These are phyloP conservation scores for Akabosia matsudoensis DNA, from an alignment of 1,140 invertebrate genomes.

Conservation along the genomic window DNA sequence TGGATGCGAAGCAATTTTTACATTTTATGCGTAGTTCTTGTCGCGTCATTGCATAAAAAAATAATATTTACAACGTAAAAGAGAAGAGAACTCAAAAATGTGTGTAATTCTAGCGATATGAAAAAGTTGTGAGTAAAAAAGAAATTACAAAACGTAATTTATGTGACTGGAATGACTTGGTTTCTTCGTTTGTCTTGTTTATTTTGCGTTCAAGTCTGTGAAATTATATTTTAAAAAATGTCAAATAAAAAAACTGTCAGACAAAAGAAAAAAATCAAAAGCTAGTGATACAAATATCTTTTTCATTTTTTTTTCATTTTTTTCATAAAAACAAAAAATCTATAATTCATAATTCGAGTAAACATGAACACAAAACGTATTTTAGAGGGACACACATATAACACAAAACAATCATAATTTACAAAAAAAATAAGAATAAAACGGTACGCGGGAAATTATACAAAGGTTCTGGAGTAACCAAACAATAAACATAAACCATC, in stretches of 20 bases:
- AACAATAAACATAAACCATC: no score
- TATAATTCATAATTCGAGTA: no score
- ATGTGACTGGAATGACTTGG: conserved; percentile 17
- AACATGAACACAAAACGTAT: no score
- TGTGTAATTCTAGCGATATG: no score
- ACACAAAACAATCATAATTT: neutral
- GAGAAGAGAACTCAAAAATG: no score
- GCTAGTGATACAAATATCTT: neutral
- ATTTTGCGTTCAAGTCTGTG: conserved; percentile 18
- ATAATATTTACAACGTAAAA: neutral
- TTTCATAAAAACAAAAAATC: no score
- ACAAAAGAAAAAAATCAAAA: neutral
- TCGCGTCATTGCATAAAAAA: neutral
- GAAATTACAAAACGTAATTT: no score
- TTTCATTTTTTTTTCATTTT: neutral
- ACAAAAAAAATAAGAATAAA: neutral
- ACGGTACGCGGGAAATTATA: no score
- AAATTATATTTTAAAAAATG: conserved; percentile 15
- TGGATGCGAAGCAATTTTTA: neutral
- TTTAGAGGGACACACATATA: no score
- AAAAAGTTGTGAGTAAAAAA: no score
- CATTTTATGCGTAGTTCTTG: neutral
- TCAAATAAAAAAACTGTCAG: conserved; percentile 6
- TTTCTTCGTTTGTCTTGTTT: no score
- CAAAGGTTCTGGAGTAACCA: no score